Evolutionary conservation across 2,888 invertebrate genomes (phyloP), one percentile per base, ranked within the genome.

Genomic region (Pristionchus exspectatus): DNA sequence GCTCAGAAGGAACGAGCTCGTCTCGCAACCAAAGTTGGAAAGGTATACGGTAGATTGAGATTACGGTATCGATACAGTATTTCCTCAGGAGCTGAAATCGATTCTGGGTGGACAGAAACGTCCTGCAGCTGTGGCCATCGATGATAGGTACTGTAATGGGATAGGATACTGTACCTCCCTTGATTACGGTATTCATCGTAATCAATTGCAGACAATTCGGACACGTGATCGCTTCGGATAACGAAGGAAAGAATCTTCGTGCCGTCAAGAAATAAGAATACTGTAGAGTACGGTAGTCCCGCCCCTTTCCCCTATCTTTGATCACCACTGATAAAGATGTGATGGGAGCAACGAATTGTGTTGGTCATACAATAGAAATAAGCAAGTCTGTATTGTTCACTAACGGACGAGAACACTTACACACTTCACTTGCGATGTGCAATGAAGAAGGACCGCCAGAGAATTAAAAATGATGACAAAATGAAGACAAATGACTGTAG

Each of bases 1-100:
- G 91, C 91, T 14, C 77, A 90, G 88, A 89, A 89, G 72, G 89
- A 90, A 30, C 77, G 89, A 10, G 69, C 44, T 54, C 30, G 66
- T 14, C 81, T 87, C 54, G 54, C 83, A 3, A 56, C 83, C 4
- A 83, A 54, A 83, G 33, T 44, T 77, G 44, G 33, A 9, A 86
- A 63, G 63, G 86, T 59, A 63, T 63, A 63, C 86, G 59, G 44
- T 85, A 59, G 33, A 44, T 30, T 27, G 5, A 44, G 77, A 44
- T 30, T 81, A 81, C 50, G 9, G 81, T 50, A 50, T 50, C n/a
- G 7, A 18, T n/a, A 72, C 24, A 9, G 33, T 7, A 50, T 50
- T 7, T 9, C n/a, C 21, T 38, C 54, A 83, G 83, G 54, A 83
- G 56, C 27, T 83, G 30, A 83, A 83, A 27, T 54, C 54, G 54